Base-by-base conservation (phyloP, 2,113 vertebrate genomes). In the Lycocorax pyrrhopterus region DNA sequence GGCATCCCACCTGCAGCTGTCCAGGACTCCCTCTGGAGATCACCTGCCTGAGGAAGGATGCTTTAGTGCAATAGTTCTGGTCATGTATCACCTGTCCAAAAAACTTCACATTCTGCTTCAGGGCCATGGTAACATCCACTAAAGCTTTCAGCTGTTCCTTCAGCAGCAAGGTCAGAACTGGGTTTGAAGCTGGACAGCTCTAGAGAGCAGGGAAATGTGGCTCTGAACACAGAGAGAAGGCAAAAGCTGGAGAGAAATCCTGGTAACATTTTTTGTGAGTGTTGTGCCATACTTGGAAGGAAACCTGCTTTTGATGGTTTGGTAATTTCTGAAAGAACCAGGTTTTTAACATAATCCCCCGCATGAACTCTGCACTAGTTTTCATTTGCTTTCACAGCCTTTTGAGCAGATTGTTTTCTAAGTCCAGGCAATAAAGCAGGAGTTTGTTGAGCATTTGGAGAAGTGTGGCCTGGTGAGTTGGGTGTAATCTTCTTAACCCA, bases 61-160 rank as follows among this genome's bases (percentile, higher is more conserved):
- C 8, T 16, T 46, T 49, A 58, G 11, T 76, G 27, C 43, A n/a
- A 0, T 21, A 60, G 18, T 30, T 89, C 8, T 1, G 6, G 13
- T 27, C 6, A 2, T 10, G 2, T 10, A 8, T 39, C 4, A 1
- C 0, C 0, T 33, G 13, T 41, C 39, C 21, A 32, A 3, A 74
- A 58, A n/a, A 6, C n/a, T 30, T 87, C n/a, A 21, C 23, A 29
- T 71, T 2, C 46, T 56, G 58, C 63, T 71, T 81, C 52, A 68
- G 66, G 60, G 17, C 43, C 21, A 0, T 18, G 19, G 39, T 33
- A 19, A 64, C 15, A 7, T 49, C 35, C 6, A 1, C 29, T 41
- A 12, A 87, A 78, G 8, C 29, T 74, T 87, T 58, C 19, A 56
- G 22, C 33, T 56, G 13, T 59, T 71, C 35, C 41, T 83, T 76